Base-by-base conservation (phyloP, 1,140 invertebrate species). In the Penaeus indicus region DNA sequence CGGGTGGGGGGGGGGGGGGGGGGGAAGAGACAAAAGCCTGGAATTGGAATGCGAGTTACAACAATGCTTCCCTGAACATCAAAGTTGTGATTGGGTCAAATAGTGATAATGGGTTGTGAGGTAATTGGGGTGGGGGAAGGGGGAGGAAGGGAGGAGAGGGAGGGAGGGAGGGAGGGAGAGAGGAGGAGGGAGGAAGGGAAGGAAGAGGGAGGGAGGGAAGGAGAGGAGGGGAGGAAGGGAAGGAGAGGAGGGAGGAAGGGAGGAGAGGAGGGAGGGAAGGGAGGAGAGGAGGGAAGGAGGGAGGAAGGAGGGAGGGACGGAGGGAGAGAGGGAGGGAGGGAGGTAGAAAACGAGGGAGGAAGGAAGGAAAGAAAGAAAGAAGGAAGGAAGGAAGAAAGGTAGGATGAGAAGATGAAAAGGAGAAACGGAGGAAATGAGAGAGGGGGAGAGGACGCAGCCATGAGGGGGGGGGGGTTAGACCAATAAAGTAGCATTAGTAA, bases 181-280 rank as follows among this genome's bases (percentile, higher is more conserved):
- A 10, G 11, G 13, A 11, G 47, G 8, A 10, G 8, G 47, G 11
- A 10, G 11, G 47, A 13, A 10, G 8, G 47, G 11, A 10, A 13
- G 13, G 8, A 10, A 13, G 47, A 13, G 47, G 8, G 13, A 13
- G 47, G 11, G 47, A 13, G 47, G 11, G 47, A 13, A 10, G 8
- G 8, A 13, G 47, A 54, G 13, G 1, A 10, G 8, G 47, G 8
- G 47, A 54, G 11, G 11, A 10, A 13, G 47, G 8, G 47, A 54
- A 8, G 54, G 79, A 81, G 79, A 81, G 79, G 54, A 42, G 54
- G 79, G 60, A 42, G 54, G 38, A 54, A 42, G 54, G 38, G 60
- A 42, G 54, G 38, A 54, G 79, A 81, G 38, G 60, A 42, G 54
- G 38, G 60, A 42, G 19, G 42, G 22, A 3, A 64, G 11, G 62